Conservation (phyloP, 2,113 vertebrate genomes). For the Myrmecophaga tridactyla region DNA sequence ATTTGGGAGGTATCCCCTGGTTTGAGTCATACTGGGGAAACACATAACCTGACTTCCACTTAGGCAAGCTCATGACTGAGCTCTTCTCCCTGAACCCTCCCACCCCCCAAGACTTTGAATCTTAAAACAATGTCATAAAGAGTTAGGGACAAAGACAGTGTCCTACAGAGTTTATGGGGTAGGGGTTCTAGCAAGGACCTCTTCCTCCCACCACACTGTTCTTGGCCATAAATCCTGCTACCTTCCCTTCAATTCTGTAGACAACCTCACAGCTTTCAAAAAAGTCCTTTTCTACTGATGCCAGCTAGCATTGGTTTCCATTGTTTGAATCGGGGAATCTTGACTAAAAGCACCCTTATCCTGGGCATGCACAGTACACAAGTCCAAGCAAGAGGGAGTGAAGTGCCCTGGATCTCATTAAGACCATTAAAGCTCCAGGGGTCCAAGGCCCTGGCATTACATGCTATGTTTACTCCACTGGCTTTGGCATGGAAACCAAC, state of each 20-base stretch:
- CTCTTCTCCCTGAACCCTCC: not conserved
- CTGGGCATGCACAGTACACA: not conserved
- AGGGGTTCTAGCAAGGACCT: not conserved
- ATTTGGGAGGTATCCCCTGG: not conserved
- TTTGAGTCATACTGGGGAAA: not conserved
- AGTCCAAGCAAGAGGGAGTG: not conserved
- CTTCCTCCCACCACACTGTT: not conserved
- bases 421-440: not conserved
- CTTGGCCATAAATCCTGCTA: not conserved
- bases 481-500: slow-evolving; percentile 5
- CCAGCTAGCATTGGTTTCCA: not conserved
- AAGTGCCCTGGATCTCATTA: not conserved
- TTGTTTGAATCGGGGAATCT: slow-evolving; percentile 17
- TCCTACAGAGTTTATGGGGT: not conserved
- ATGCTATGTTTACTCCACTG: not conserved
- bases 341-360: slow-evolving; percentile 6
- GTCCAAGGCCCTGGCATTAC: not conserved
- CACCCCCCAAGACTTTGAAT: not conserved
- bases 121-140: not conserved
- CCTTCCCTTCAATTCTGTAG: not conserved
- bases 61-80: not conserved
- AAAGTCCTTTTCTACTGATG: not conserved
- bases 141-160: not conserved
- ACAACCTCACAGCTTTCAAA: not conserved
- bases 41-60: not conserved